A percentile compares a stretch with the other conserved stretches of the same genome.
Evolutionary conservation across 1,140 invertebrate species (phyloP).

Genomic region (Musca domestica): DNA sequence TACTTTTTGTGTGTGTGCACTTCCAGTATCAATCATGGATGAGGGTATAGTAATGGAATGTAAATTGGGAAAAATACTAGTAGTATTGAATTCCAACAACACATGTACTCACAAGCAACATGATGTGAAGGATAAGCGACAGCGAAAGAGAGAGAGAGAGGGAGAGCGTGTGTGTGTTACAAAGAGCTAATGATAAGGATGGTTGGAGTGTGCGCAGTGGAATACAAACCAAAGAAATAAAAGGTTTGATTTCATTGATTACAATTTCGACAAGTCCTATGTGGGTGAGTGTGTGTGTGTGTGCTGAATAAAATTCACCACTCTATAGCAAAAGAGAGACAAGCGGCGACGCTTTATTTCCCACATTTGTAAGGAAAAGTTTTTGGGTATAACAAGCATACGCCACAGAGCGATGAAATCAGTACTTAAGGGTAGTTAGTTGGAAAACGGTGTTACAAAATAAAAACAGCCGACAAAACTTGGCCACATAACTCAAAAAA

Average conservation of each 20-base stretch:
- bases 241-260: slow-evolving; percentile 26
- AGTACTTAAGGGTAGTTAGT: slow-evolving; percentile 55
- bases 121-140: background rate
- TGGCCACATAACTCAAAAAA: slow-evolving; percentile 24
- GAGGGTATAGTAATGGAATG: slow-evolving; percentile 14
- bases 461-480: slow-evolving; percentile 20
- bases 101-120: no score
- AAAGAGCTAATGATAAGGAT: slow-evolving; percentile 13
- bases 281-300: background rate
- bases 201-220: no score
- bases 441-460: slow-evolving; percentile 50
- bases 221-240: no score
- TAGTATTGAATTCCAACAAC: no score
- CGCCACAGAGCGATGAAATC: slow-evolving; percentile 36
- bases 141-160: background rate
- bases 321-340: background rate
- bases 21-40: background rate
- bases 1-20: background rate
- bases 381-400: slow-evolving; percentile 45
- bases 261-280: background rate
- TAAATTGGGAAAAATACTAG: background rate
- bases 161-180: slow-evolving; percentile 17
- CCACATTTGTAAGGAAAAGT: background rate
- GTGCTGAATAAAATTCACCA: background rate
- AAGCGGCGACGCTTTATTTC: background rate